These are phyloP conservation scores for Tragelaphus imberbis DNA, from an alignment of 2,113 vertebrate species.

Conservation along the genomic window DNA sequence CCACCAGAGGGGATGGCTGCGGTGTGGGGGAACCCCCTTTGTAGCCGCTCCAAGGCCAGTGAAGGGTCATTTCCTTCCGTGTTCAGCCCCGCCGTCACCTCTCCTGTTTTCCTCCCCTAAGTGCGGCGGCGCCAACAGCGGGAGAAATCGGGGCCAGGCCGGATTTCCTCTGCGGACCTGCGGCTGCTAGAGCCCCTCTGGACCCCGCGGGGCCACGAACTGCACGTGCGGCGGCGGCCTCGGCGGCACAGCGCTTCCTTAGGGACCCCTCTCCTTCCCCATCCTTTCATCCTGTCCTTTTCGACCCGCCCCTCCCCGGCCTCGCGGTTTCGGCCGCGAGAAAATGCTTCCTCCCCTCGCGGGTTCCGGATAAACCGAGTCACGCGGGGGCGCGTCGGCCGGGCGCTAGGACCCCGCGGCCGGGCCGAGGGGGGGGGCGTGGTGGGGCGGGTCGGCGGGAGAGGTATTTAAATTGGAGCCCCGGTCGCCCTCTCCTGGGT, in stretches of 20 bases:
- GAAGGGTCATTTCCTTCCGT: constrained; percentile 67
- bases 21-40: constrained; percentile 44
- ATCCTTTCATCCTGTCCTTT: neutral
- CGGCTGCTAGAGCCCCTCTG: neutral
- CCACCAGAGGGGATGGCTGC: neutral
- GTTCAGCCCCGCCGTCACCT: neutral
- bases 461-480: constrained; percentile 70
- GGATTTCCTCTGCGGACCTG: constrained; percentile 65
- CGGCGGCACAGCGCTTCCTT: neutral
- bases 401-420: constrained; percentile 74
- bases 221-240: constrained; percentile 39
- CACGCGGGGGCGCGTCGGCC: neutral
- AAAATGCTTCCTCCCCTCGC: neutral
- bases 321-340: neutral
- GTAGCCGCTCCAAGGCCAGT: constrained; percentile 18
- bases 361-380: neutral
- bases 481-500: constrained; percentile 68
- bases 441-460: constrained; percentile 48
- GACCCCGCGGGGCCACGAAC: neutral
- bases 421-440: constrained; percentile 39
- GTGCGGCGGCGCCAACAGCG: constrained; percentile 22
- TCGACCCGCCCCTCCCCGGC: neutral
- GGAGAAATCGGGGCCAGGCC: constrained; percentile 32
- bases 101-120: neutral
- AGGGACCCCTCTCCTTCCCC: neutral